Base-by-base conservation (phyloP, 1,140 invertebrate species). In the Leptopilina boulardi region DNA sequence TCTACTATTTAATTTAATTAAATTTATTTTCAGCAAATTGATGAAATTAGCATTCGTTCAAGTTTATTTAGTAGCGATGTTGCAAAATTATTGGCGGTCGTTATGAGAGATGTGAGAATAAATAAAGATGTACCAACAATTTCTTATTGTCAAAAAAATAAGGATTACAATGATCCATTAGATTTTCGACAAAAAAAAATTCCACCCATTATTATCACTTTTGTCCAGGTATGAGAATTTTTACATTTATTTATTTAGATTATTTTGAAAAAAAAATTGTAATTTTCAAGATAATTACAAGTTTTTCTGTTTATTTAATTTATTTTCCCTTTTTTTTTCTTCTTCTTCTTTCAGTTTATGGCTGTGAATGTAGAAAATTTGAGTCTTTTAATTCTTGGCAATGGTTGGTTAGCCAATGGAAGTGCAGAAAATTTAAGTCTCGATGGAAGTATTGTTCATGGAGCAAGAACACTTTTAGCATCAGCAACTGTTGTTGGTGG, bases 21-120 rank as follows among this genome's bases (percentile, higher is more conserved):
- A n/a, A n/a, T n/a, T n/a, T n/a, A n/a, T 79, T 91, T 92, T 41
- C 82, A 98, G 96, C 94, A 97, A 91, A 94, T 98, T 78, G 96
- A 97, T 84, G 94, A 96, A 88, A 94, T 98, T 74, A 95, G 96
- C 83, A 93, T 98, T 74, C 94, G 96, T 18, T 98, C 97, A 87
- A 97, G 96, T 91, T 95, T 97, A 86, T 94, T 98, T 74, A 98
- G 97, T 87, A 96, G 96, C 10, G 96, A 97, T 80, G 95, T 96
- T 26, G 97, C 95, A 21, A 98, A 98, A 91, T 90, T 98, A 9
- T 87, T 98, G 19, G 96, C 96, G 9, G 93, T 98, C 34, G 94
- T 97, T 26, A 94, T 97, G 80, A 93, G 94, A 73, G 96, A 97
- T 88, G 95, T 98, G 5, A 92, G 96, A 75, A 94, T 98, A 73